These are phyloP conservation scores for Metalampra italica DNA, from an alignment of 2,888 invertebrate genomes.

Conservation along the genomic window DNA sequence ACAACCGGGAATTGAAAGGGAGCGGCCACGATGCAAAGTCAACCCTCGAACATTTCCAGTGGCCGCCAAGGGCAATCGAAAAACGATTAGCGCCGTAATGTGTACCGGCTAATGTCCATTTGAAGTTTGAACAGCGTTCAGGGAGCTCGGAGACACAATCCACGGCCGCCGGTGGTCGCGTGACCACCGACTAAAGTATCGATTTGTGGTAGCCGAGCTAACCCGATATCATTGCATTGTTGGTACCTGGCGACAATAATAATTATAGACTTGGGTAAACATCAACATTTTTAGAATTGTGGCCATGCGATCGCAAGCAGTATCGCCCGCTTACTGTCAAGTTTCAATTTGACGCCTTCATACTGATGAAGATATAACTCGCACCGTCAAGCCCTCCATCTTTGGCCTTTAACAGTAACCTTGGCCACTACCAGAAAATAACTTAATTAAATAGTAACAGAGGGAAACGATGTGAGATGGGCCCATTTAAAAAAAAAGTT, in stretches of 20 bases:
- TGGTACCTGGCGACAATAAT: constrained; percentile 1
- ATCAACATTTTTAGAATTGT: constrained; percentile 2
- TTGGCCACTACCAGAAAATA: too few species aligned
- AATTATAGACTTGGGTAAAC: constrained; percentile 15
- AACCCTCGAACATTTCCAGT: constrained; percentile 28
- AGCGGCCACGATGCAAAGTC: constrained; percentile 25
- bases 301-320: neutral
- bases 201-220: constrained; percentile 25
- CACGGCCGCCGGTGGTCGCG: constrained; percentile 45
- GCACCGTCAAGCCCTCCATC: too few species aligned
- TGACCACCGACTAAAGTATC: constrained; percentile 40
- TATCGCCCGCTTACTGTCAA: too few species aligned
- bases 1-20: constrained; percentile 12
- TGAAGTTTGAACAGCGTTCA: constrained; percentile 55
- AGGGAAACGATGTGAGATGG: too few species aligned
- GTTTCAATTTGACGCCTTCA: too few species aligned
- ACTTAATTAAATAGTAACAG: too few species aligned
- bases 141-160: constrained; percentile 34
- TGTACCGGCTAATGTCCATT: constrained; percentile 55
- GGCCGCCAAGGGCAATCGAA: constrained; percentile 43
- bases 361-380: too few species aligned
- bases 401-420: too few species aligned
- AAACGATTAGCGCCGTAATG: constrained; percentile 50
- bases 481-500: too few species aligned
- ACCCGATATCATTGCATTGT: constrained; percentile 1